phyloP scores from a whole-genome alignment of 2,113 vertebrate genomes.

The Neoarius graeffei region DNA sequence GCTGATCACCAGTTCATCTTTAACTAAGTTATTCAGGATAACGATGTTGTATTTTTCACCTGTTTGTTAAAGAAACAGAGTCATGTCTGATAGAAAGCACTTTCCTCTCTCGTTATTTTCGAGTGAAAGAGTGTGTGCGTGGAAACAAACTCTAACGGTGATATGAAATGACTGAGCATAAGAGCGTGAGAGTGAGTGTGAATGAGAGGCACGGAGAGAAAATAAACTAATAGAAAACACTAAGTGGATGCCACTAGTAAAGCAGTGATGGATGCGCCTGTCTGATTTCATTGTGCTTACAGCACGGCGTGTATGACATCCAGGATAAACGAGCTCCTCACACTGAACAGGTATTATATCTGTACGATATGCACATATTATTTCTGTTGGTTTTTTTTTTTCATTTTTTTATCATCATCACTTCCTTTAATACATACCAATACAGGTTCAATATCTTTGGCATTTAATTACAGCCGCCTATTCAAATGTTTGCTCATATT shows the following conservation, averaged over 20 bases:
- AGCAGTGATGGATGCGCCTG: constrained; percentile 62
- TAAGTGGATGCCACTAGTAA: constrained; percentile 43
- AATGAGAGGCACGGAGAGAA: constrained; percentile 28
- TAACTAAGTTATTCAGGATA: neutral
- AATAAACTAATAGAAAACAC: constrained; percentile 43
- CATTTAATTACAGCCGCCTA: constrained; percentile 63
- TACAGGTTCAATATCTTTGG: constrained; percentile 52
- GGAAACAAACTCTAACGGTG: constrained; percentile 9
- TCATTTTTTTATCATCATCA: constrained; percentile 49
- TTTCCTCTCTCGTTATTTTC: constrained; percentile 30
- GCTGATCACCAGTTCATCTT: neutral
- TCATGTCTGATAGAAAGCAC: neutral
- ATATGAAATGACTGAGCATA: constrained; percentile 17
- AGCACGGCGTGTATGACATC: constrained; percentile 58
- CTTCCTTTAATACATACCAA: constrained; percentile 63
- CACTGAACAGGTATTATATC: constrained; percentile 57
- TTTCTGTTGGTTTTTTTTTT: constrained; percentile 38
- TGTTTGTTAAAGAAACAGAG: constrained; percentile 1
- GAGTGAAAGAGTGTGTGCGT: neutral
- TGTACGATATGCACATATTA: constrained; percentile 48
- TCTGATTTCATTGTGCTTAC: constrained; percentile 58
- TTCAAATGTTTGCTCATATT: constrained; percentile 63
- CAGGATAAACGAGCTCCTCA: constrained; percentile 60
- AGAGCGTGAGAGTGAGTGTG: constrained; percentile 19
- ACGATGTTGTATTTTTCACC: neutral